These are phyloP conservation scores for Notarius lentiginosus DNA, from an alignment of 2,113 vertebrate species.

Conservation along the genomic window DNA sequence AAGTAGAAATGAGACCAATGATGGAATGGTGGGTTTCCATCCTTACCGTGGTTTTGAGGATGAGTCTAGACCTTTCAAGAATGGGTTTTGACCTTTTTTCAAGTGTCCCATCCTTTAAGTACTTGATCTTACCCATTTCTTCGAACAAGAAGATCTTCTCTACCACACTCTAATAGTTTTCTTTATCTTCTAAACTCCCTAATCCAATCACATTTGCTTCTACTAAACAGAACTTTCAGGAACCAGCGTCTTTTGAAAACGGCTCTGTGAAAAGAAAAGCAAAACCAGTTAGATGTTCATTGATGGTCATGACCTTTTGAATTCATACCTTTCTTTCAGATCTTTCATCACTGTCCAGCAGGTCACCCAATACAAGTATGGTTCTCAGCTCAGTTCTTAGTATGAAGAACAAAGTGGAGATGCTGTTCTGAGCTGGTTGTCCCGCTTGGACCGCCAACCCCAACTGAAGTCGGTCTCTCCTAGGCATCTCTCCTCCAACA, in stretches of 20 bases:
- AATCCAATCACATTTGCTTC: conserved; percentile 1
- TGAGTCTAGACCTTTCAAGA: neutral
- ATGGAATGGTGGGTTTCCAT: conserved; percentile 45
- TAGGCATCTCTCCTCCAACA: conserved; percentile 69
- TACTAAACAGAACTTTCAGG: neutral
- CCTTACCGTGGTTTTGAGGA: conserved; percentile 57
- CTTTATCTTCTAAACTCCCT: neutral
- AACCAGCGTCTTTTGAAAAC: neutral
- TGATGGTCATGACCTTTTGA: neutral
- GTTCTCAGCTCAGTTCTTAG: conserved; percentile 16
- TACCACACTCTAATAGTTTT: neutral
- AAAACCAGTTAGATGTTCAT: conserved; percentile 23
- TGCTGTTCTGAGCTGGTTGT: conserved; percentile 52
- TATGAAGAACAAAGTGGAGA: neutral
- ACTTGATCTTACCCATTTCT: conserved; percentile 16
- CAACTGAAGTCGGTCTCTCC: conserved; percentile 72
- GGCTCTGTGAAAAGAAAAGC: conserved; percentile 33
- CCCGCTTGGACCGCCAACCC: conserved; percentile 66
- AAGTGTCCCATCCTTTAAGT: neutral
- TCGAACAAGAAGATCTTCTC: neutral
- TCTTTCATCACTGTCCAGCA: conserved; percentile 32
- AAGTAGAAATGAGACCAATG: conserved; percentile 46
- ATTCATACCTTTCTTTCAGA: conserved; percentile 30
- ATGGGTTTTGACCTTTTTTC: neutral
- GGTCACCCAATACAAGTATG: neutral